Percentiles rank a stretch among this genome's conserved stretches.
These are phyloP conservation scores for Gandaritis pyraliata DNA, from an alignment of 2,888 invertebrate genomes.

Conservation along the genomic window DNA sequence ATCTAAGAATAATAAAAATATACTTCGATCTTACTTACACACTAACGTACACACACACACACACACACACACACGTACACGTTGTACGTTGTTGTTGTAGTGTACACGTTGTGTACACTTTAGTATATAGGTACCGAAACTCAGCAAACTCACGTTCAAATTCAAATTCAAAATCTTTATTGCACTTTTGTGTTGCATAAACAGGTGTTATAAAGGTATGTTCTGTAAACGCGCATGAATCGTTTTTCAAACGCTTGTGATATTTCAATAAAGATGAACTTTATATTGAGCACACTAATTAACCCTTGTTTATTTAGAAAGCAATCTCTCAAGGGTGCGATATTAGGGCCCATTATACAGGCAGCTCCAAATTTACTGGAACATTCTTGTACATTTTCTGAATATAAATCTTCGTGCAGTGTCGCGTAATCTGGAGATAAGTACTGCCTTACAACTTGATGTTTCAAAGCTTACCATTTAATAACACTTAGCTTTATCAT, in stretches of 20 bases:
- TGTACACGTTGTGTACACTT: no score
- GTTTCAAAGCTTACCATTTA: conserved; percentile 1
- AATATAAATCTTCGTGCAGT: conserved; percentile 54
- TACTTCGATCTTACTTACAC: no score
- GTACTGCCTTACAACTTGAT: conserved; percentile 6
- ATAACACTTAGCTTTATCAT: neutral
- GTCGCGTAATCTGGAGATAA: conserved; percentile 45
- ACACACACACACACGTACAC: no score
- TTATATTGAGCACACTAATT: conserved; percentile 26
- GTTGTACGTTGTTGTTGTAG: no score
- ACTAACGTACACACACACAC: no score
- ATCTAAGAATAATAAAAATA: no score
- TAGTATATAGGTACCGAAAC: no score
- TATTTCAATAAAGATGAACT: conserved; percentile 11
- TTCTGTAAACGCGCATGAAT: no score
- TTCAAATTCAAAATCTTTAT: no score
- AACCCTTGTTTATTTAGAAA: conserved; percentile 38
- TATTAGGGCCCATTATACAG: conserved; percentile 53
- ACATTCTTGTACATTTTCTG: conserved; percentile 50
- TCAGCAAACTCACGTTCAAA: no score
- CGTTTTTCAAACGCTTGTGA: neutral
- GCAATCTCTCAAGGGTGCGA: conserved; percentile 49
- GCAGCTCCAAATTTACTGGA: conserved; percentile 49
- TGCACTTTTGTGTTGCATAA: no score
- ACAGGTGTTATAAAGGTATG: no score